Conservation (phyloP, 2,888 invertebrate genomes). For the Eulithis testata region DNA sequence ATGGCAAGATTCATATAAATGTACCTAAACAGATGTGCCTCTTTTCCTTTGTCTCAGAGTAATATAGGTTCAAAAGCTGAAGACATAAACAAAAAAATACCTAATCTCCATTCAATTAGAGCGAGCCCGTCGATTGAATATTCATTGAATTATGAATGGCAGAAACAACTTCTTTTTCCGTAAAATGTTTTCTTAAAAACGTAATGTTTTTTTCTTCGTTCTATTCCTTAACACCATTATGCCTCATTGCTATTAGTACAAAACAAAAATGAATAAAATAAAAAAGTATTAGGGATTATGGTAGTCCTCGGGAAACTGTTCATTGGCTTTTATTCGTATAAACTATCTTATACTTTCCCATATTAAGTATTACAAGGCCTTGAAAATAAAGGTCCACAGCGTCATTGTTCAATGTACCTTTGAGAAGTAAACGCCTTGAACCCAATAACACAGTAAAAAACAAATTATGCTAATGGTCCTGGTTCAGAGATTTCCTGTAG, state of each 20-base stretch:
- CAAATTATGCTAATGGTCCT: neutral
- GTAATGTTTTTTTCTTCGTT: slow-evolving; percentile 1
- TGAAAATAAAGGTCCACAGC: no score
- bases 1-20: no score
- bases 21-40: no score
- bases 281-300: no score
- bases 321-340: no score
- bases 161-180: neutral
- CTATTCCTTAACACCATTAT: neutral
- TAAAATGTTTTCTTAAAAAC: neutral
- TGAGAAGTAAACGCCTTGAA: neutral
- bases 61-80: no score
- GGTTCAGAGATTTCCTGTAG: neutral
- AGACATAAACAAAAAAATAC: neutral
- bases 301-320: no score
- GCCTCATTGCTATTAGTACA: no score
- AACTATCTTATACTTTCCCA: no score
- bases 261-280: no score
- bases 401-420: neutral
- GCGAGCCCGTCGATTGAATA: slow-evolving; percentile 42
- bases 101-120: slow-evolving; percentile 37
- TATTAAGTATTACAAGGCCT: no score
- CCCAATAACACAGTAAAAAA: neutral
- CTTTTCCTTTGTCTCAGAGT: no score
- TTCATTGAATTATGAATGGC: slow-evolving; percentile 30